These are phyloP conservation scores for Heteromormyrus szaboi DNA, from an alignment of 2,797 vertebrate genomes.

Conservation along the genomic window DNA sequence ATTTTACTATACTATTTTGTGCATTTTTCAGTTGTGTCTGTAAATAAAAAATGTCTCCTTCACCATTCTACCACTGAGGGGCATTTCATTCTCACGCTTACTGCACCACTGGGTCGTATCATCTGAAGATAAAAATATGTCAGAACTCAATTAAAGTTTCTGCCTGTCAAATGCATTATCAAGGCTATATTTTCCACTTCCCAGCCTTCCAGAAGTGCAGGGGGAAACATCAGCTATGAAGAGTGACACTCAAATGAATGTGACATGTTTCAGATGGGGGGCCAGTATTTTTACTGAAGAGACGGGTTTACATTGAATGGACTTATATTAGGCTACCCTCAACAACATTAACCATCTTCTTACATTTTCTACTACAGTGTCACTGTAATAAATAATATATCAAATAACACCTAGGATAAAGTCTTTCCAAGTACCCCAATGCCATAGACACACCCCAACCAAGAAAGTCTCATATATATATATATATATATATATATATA, in stretches of 20 bases:
- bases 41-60: not conserved
- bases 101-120: not conserved
- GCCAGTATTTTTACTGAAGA: not conserved
- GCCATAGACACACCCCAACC: too few relatives aligned
- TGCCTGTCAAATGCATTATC: conserved; percentile 10
- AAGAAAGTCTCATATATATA: too few relatives aligned
- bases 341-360: not conserved
- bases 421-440: too few relatives aligned
- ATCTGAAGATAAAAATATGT: conserved; percentile 18
- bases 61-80: not conserved
- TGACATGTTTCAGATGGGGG: not conserved
- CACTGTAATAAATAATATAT: not conserved
- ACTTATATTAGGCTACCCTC: not conserved
- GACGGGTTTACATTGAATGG: not conserved
- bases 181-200: conserved; percentile 15
- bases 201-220: not conserved
- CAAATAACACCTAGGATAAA: not conserved
- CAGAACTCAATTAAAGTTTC: conserved; percentile 20
- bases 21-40: not conserved
- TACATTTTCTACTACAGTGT: not conserved
- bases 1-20: not conserved
- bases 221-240: not conserved
- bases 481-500: too few relatives aligned
- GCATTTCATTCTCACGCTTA: not conserved
- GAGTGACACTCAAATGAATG: not conserved